phyloP scores from a whole-genome alignment of 2,113 vertebrate species.

The Gavialis gangeticus region DNA sequence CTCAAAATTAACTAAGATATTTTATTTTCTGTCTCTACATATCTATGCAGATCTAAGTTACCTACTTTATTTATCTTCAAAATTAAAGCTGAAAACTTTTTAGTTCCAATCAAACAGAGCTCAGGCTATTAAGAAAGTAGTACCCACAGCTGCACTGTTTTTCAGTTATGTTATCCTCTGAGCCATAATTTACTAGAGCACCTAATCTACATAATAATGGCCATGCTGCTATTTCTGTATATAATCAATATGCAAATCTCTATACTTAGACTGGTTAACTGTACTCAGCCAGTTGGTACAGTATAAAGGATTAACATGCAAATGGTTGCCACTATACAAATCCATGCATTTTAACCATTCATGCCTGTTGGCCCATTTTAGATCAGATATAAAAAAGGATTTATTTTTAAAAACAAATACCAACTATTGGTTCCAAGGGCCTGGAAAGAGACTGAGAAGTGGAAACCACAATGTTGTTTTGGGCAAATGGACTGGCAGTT shows the following conservation, averaged over 20 bases:
- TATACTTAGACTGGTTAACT: not conserved
- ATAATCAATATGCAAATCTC: not conserved
- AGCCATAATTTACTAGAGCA: not conserved
- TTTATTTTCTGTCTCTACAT: not conserved
- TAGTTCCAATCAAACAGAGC: accelerated
- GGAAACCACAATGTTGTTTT: too few relatives aligned
- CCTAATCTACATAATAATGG: slow-evolving; percentile 16
- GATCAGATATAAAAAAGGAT: not conserved
- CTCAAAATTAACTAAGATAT: not conserved
- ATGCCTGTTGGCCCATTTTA: slow-evolving; percentile 24
- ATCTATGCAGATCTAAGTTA: not conserved
- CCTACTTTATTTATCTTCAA: not conserved
- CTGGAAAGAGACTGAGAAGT: not conserved
- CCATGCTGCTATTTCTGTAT: not conserved
- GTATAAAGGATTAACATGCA: slow-evolving; percentile 53
- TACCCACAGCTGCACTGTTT: not conserved
- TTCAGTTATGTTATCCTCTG: accelerated
- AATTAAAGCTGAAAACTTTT: not conserved
- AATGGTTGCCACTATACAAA: slow-evolving; percentile 46
- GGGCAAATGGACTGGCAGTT: too few relatives aligned
- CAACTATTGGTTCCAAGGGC: accelerated
- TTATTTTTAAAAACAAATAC: not conserved
- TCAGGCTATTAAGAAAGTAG: not conserved
- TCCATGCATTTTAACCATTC: not conserved
- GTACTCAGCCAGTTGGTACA: not conserved